Evolutionary conservation across 2,888 invertebrate genomes (phyloP).

Genomic region (Sphinx pinastri): DNA sequence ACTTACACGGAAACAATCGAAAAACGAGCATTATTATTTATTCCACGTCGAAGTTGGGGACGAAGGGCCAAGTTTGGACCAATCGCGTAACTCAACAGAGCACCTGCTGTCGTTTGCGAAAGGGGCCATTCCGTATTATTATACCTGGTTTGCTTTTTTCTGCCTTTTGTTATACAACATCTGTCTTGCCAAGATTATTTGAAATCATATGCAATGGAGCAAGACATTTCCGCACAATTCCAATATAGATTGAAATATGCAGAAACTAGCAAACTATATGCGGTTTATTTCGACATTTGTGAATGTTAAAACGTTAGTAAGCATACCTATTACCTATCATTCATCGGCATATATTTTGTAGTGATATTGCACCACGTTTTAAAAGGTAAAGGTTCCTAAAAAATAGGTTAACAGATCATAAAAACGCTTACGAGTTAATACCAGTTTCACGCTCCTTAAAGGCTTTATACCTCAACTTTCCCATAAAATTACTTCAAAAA

Average conservation of each 20-base stretch:
- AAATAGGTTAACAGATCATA: too few relatives aligned
- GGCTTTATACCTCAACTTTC: not conserved
- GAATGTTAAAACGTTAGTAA: too few relatives aligned
- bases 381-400: too few relatives aligned
- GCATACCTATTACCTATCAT: too few relatives aligned
- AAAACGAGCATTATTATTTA: constrained; percentile 47
- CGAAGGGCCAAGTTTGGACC: constrained; percentile 38
- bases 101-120: constrained; percentile 35
- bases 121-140: constrained; percentile 35
- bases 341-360: too few relatives aligned
- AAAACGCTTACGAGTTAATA: too few relatives aligned
- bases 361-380: too few relatives aligned
- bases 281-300: too few relatives aligned
- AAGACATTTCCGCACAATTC: too few relatives aligned
- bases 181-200: constrained; percentile 30
- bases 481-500: constrained; percentile 12
- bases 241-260: too few relatives aligned
- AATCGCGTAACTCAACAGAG: constrained; percentile 22
- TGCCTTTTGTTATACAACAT: constrained; percentile 39
- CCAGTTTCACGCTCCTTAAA: not conserved
- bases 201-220: not conserved
- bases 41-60: constrained; percentile 46
- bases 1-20: constrained; percentile 41
- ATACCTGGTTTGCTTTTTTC: constrained; percentile 37
- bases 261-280: too few relatives aligned